Base-by-base conservation (phyloP, 2,113 vertebrate species). In the Gymnocephalus cernua region DNA sequence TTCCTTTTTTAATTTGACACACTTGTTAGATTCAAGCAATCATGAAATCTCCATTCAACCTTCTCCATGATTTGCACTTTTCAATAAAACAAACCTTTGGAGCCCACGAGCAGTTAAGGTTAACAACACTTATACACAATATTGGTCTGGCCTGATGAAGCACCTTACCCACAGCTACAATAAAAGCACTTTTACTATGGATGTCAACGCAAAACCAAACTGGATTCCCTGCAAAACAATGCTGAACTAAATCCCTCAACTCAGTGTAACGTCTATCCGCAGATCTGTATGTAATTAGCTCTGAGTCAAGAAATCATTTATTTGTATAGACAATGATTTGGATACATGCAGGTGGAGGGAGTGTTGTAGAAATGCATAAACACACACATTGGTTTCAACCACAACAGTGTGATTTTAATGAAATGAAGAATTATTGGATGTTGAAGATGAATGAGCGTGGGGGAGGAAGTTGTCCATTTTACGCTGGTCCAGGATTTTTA, bases 21-120 rank as follows among this genome's bases (percentile, higher is more conserved):
- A 32, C 19, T 35, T 23, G 14, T 41, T 53, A 16, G 50, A 48
- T 3, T 2, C 47, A 18, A 19, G 4, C 4, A 10, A 11, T 41
- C 1, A 14, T 29, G 2, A 65, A 57, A 70, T 62, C 58, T 59
- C 21, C 16, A 12, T 45, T 51, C 32, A 38, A 74, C 54, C 47
- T 29, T 44, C 57, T 66, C 25, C 48, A 62, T 88, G 80, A 91
- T 89, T 90, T 88, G 44, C 21, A 41, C 68, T 15, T 41, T 81
- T 68, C 61, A 86, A 88, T 88, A 86, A 91, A 59, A 41, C 61
- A 14, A 19, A 71, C 67, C 61, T 59, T 74, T 68, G 1, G 27
- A 47, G 56, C 11, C 54, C 1, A 25, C 23, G 10, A 56, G 68
- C 57, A 3, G 53, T 80, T 72, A 72, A 82, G 18, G 2, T 75